phyloP scores from a whole-genome alignment of 2,113 vertebrate species.

The Bos indicus region DNA sequence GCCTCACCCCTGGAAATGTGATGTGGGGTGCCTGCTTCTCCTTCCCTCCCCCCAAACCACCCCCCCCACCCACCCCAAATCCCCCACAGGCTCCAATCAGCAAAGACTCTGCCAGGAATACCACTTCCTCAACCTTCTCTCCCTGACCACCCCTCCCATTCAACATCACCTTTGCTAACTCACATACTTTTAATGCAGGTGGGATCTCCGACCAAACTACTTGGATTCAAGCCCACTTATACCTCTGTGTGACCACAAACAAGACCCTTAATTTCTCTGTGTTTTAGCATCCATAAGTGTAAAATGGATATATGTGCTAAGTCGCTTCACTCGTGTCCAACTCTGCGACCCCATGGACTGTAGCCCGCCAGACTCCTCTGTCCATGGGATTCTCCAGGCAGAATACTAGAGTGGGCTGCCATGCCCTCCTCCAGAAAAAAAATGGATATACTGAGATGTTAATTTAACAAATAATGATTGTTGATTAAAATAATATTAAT shows the following conservation, averaged over 20 bases:
- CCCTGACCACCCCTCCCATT: not conserved
- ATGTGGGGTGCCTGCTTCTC: not conserved
- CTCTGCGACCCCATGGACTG: not conserved
- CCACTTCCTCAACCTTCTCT: not conserved
- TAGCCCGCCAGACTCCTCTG: not conserved
- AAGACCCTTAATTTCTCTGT: not conserved
- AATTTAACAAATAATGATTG: not conserved
- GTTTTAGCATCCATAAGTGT: not conserved
- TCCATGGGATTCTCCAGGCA: not conserved
- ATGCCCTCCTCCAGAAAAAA: not conserved
- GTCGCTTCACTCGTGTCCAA: not conserved
- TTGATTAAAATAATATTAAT: not conserved
- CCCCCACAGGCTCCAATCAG: not conserved
- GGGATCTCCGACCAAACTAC: not conserved
- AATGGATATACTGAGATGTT: not conserved
- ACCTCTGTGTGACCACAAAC: not conserved
- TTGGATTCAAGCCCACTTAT: not conserved
- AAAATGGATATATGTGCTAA: not conserved
- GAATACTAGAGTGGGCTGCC: not conserved
- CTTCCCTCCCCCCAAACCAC: rapidly evolving
- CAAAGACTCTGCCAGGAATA: not conserved
- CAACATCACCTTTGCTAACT: not conserved
- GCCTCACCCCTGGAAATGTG: not conserved
- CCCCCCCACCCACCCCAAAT: too few relatives aligned
- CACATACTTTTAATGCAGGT: not conserved